A percentile compares a stretch with the other conserved stretches of the same genome.
phyloP scores from a whole-genome alignment of 2,113 vertebrate genomes.

The Eretmochelys imbricata region DNA sequence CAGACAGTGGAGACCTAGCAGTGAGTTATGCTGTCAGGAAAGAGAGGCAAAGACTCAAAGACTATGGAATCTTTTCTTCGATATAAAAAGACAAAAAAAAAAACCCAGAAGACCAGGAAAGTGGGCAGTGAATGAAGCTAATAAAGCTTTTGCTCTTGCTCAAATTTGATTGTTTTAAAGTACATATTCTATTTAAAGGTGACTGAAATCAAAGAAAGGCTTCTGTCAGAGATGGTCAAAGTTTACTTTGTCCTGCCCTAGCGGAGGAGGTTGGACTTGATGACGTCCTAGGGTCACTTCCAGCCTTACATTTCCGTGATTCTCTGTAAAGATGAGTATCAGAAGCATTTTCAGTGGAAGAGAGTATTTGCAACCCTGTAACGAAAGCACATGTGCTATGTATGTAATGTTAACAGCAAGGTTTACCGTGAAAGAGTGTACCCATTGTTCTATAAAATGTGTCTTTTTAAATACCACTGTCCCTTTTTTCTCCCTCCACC shows the following conservation, averaged over 20 bases:
- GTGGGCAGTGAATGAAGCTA: neutral
- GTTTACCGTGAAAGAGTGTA: too few relatives aligned
- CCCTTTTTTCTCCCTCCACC: too few relatives aligned
- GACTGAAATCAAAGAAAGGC: neutral
- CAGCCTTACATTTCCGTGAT: too few relatives aligned
- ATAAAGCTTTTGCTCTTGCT: neutral
- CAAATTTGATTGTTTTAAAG: neutral
- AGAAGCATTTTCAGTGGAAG: neutral
- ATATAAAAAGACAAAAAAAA: neutral
- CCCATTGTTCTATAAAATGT: too few relatives aligned
- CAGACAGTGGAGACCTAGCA: neutral
- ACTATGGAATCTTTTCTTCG: neutral
- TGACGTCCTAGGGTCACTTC: too few relatives aligned
- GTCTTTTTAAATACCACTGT: too few relatives aligned
- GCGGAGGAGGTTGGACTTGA: too few relatives aligned
- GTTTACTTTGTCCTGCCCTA: too few relatives aligned
- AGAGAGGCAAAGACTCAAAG: neutral
- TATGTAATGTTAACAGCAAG: too few relatives aligned
- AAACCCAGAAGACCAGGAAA: neutral
- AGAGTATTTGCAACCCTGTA: neutral
- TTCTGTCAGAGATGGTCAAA: neutral
- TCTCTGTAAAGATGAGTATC: neutral
- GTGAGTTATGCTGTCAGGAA: neutral
- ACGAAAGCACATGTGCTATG: too few relatives aligned
- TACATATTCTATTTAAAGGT: neutral